Percentiles rank a stretch among this genome's conserved stretches.
Conservation (phyloP, 2,113 vertebrate species). For the Reinhardtius hippoglossoides region DNA sequence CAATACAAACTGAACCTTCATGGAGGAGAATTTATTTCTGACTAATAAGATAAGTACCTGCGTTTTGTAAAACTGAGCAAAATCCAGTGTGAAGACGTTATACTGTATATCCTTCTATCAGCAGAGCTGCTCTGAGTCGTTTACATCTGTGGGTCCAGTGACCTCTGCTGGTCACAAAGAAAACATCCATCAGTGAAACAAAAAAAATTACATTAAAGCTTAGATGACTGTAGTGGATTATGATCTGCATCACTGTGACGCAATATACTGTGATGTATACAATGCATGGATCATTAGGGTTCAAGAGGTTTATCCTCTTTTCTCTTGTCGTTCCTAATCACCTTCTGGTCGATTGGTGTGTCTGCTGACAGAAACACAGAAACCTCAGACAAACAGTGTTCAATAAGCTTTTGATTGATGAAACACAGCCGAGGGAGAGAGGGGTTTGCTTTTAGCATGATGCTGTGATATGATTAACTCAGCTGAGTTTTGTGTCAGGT, state of each 20-base stretch:
- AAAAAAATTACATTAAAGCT: not conserved
- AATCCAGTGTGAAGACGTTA: not conserved
- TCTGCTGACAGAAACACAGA: not conserved
- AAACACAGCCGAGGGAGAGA: not conserved
- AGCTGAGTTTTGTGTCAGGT: not conserved
- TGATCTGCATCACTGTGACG: no score
- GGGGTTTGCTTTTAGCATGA: not conserved
- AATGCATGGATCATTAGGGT: not conserved
- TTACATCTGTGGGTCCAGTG: not conserved
- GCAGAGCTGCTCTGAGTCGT: not conserved
- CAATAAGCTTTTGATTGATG: not conserved
- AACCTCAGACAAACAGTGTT: not conserved
- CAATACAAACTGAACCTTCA: no score
- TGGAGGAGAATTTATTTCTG: no score
- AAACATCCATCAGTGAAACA: not conserved
- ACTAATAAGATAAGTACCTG: not conserved
- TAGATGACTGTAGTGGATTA: no score
- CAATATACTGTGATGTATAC: no score
- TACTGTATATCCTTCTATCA: not conserved
- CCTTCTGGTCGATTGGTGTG: not conserved
- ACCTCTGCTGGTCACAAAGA: slow-evolving; percentile 50
- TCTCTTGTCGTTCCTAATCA: not conserved
- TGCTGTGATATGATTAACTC: not conserved
- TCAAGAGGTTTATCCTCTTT: not conserved
- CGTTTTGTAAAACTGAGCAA: not conserved